phyloP scores from a whole-genome alignment of 2,888 invertebrate genomes.

The Nemurella pictetii region DNA sequence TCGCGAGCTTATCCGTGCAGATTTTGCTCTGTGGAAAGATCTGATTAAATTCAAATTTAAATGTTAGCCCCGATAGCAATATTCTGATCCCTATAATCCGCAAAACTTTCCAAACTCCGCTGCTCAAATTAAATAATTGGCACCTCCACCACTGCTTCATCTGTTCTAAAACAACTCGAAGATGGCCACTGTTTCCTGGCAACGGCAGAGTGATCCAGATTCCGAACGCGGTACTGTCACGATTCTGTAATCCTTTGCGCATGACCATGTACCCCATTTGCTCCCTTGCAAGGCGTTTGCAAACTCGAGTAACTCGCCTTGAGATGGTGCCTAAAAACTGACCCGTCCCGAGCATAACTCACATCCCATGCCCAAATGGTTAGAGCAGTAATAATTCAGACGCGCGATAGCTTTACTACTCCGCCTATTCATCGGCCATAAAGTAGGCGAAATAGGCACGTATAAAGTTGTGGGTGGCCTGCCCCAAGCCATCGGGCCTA shows the following conservation, averaged over 20 bases:
- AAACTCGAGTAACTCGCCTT: background rate
- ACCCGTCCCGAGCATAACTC: background rate
- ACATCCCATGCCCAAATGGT: background rate
- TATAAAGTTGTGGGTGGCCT: background rate
- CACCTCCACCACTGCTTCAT: background rate
- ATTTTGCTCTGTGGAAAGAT: background rate
- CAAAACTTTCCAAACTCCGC: background rate
- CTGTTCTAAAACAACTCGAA: no score
- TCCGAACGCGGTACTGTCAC: no score
- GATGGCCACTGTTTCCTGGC: no score
- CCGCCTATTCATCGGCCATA: background rate
- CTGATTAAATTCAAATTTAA: background rate
- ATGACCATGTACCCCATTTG: background rate
- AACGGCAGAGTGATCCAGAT: no score
- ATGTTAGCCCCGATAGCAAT: background rate
- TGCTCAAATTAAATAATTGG: background rate
- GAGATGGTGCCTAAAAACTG: background rate
- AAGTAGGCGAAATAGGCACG: background rate
- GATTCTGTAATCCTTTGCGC: background rate
- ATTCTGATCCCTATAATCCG: background rate
- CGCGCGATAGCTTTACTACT: background rate
- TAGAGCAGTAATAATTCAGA: background rate
- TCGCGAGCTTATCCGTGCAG: background rate
- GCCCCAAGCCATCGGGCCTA: no score
- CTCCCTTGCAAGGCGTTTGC: background rate